Percentiles rank a stretch among this genome's conserved stretches.
These are phyloP conservation scores for Serilophus lunatus DNA, from an alignment of 2,113 vertebrate species.

Conservation along the genomic window DNA sequence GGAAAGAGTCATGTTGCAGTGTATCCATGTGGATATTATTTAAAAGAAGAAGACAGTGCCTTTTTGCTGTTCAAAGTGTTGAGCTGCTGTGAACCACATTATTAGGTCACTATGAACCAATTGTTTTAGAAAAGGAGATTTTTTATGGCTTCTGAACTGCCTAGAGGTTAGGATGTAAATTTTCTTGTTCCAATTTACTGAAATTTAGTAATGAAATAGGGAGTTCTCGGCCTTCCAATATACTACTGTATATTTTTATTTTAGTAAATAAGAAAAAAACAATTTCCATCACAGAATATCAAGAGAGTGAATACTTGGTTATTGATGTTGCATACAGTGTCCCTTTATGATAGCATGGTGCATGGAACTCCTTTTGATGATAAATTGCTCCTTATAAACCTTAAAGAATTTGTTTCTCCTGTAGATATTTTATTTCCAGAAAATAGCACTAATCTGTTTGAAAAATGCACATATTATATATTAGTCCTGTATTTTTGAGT, in stretches of 20 bases:
- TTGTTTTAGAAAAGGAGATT: conserved; percentile 49
- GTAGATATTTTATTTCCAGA: background rate
- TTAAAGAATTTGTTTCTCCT: background rate
- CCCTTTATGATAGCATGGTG: background rate
- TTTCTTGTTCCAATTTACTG: background rate
- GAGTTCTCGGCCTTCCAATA: conserved; percentile 1
- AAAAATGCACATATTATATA: background rate
- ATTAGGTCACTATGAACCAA: conserved; percentile 59
- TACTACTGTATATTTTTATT: background rate
- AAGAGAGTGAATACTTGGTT: background rate
- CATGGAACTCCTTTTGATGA: background rate
- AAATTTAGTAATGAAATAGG: conserved; percentile 23
- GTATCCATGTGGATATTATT: background rate
- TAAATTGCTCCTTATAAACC: background rate
- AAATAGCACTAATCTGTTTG: background rate
- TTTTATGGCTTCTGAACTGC: background rate
- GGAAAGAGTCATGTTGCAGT: background rate
- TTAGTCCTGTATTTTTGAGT: background rate
- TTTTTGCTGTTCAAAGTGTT: conserved; percentile 57
- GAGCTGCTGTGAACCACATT: conserved; percentile 35
- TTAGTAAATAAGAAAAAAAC: background rate
- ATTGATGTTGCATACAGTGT: background rate
- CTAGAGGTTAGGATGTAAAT: conserved; percentile 28
- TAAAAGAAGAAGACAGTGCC: conserved; percentile 42
- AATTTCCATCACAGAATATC: background rate